Evolutionary conservation across 2,888 invertebrate genomes (phyloP).

Genomic region (Petrolisthes manimaculis): DNA sequence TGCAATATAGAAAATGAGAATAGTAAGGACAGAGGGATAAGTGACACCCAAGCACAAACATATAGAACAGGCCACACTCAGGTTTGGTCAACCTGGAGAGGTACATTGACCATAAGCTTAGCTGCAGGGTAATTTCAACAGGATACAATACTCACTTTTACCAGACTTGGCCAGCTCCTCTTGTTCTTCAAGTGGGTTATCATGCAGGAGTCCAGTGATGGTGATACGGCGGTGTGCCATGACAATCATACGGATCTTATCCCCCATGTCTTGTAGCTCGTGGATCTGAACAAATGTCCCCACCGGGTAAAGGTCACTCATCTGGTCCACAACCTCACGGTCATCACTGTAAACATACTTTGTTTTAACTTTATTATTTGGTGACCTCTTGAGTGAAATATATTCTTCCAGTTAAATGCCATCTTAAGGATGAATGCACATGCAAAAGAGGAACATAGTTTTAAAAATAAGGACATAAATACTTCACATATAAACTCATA

Average conservation of each 20-base stretch:
- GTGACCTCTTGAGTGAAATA: not conserved
- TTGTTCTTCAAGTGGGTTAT: constrained; percentile 72
- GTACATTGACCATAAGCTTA: no score
- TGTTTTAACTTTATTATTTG: not conserved
- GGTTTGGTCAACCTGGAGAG: no score
- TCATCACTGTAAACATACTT: constrained; percentile 76
- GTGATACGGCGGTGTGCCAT: constrained; percentile 93
- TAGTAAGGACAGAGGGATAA: no score
- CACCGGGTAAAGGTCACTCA: constrained; percentile 88
- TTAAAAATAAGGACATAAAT: no score
- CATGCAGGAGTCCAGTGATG: constrained; percentile 83
- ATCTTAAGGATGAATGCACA: no score
- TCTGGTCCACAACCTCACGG: constrained; percentile 83
- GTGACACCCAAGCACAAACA: no score
- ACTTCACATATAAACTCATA: not conserved
- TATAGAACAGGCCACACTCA: no score
- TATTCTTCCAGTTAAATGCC: not conserved
- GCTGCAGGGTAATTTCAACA: no score
- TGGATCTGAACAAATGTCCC: constrained; percentile 99
- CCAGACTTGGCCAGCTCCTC: constrained; percentile 46
- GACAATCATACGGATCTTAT: constrained; percentile 88
- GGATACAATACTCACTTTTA: constrained; percentile 26
- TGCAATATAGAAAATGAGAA: no score
- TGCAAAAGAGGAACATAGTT: no score
- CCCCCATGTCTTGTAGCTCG: constrained; percentile 95